Base-by-base conservation (phyloP, 2,797 vertebrate genomes). In the Coregonus ussuriensis region DNA sequence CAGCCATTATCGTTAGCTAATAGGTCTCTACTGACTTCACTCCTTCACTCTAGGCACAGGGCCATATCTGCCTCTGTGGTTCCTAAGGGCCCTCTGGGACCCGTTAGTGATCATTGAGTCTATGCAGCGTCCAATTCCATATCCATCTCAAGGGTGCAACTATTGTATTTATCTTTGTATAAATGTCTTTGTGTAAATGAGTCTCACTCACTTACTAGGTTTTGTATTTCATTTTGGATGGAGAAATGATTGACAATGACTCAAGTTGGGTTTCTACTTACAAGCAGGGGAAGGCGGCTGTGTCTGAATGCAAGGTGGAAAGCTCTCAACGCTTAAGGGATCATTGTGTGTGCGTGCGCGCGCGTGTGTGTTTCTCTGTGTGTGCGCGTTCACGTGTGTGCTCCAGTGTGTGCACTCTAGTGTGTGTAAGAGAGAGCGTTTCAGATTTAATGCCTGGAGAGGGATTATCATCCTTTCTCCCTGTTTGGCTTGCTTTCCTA, bases 1-100 rank as follows among this genome's bases (percentile, higher is more conserved):
- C 83, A 90, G 80, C 85, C 82, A 90, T 93, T 92, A 89, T 90
- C 87, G 83, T 89, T 84, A 89, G 79, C 80, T 93, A 93, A 93
- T 93, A 88, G 91, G 88, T 90, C 75, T 88, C 87, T 84, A 84
- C 85, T 87, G 84, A 89, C 89, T 84, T 81, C 87, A 89, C 87
- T 89, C 81, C 71, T 47, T 1, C 41, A 47, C 41, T 13, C 31
- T 33, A 89, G 87, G 85, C 85, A 80, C 9, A 66, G 78, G 86
- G 86, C 84, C 80, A 82, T 85, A 88, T 85, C 88, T 85, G 84
- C 81, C 31, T 72, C 85, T 56, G 1, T 82, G 83, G 83, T 81
- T 74, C 41, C 41, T 47, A 47, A 78, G 83, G 82, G 87, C 82
- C 87, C 85, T 84, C 47, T 79, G 88, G 89, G 91, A 91, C 83